Percentiles rank a stretch among this genome's conserved stretches.
Evolutionary conservation across 2,113 vertebrate genomes (phyloP).

Genomic region (Cacatua alba): DNA sequence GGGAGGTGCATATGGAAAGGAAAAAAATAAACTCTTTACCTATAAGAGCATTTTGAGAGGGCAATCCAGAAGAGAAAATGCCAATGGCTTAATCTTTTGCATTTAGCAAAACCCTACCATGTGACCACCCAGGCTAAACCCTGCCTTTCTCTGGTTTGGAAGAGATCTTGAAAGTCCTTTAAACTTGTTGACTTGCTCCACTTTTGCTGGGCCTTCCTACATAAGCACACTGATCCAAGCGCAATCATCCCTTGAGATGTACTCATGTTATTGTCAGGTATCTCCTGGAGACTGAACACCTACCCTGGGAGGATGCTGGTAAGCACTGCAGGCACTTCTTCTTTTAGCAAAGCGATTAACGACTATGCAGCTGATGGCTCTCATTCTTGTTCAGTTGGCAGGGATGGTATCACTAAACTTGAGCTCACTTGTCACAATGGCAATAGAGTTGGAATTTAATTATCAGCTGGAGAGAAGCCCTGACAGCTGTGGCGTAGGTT

Average conservation of each 20-base stretch:
- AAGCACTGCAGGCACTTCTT: conserved; percentile 6
- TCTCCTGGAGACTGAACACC: conserved; percentile 1
- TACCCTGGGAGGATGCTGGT: not conserved
- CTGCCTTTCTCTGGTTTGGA: not conserved
- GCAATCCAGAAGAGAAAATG: not conserved
- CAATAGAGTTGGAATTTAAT: conserved; percentile 51
- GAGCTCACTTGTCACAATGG: conserved; percentile 64
- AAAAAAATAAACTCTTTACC: not conserved
- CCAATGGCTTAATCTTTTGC: not conserved
- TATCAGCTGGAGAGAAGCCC: conserved; percentile 61
- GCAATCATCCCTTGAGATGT: not conserved
- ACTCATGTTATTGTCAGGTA: not conserved
- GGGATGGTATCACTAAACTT: conserved; percentile 45
- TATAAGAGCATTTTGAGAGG: not conserved
- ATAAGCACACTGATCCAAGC: not conserved
- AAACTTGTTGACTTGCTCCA: conserved; percentile 27
- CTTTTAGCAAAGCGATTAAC: not conserved
- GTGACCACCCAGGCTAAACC: not conserved
- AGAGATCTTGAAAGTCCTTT: conserved; percentile 24
- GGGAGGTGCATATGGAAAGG: not conserved
- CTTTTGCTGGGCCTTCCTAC: conserved; percentile 16
- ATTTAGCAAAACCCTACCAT: not conserved
- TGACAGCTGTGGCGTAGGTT: conserved; percentile 69
- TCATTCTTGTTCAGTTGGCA: conserved; percentile 29
- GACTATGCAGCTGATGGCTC: conserved; percentile 1